A percentile compares a stretch with the other conserved stretches of the same genome.
Conservation (phyloP, 2,888 invertebrate species). For the Drosophila meridiana region DNA sequence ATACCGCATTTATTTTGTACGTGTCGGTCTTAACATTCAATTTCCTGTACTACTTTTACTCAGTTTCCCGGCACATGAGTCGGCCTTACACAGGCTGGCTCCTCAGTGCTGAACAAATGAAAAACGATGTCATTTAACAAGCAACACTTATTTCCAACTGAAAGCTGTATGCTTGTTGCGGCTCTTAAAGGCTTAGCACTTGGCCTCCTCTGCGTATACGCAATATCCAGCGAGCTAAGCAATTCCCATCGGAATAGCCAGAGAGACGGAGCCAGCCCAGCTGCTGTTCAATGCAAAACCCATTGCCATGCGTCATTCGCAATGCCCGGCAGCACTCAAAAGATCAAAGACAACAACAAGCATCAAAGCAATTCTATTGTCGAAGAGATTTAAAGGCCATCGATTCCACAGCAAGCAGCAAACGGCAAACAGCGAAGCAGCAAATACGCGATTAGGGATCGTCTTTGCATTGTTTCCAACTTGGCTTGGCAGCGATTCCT, state of each 20-base stretch:
- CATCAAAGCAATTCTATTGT: slow-evolving; percentile 34
- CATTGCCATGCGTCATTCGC: slow-evolving; percentile 68
- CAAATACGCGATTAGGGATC: slow-evolving; percentile 77
- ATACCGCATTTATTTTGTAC: slow-evolving; percentile 44
- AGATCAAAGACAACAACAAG: slow-evolving; percentile 30
- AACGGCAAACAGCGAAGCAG: slow-evolving; percentile 22
- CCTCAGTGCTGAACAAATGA: slow-evolving; percentile 16
- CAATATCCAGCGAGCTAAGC: slow-evolving; percentile 44
- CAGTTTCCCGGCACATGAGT: slow-evolving; percentile 14
- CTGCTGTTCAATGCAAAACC: slow-evolving; percentile 45
- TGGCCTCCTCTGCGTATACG: slow-evolving; percentile 62
- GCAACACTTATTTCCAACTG: slow-evolving; percentile 27
- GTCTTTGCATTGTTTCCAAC: slow-evolving; percentile 43
- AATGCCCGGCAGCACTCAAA: slow-evolving; percentile 51
- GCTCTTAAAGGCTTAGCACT: slow-evolving; percentile 7
- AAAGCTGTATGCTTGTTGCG: slow-evolving; percentile 22
- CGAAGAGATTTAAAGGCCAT: slow-evolving; percentile 28
- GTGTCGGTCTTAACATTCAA: slow-evolving; percentile 66
- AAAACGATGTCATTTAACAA: slow-evolving; percentile 41
- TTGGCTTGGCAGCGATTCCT: slow-evolving; percentile 25
- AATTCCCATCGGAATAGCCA: slow-evolving; percentile 41
- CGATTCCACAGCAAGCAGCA: slow-evolving; percentile 36
- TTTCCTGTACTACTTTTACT: slow-evolving; percentile 54
- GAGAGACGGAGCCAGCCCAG: slow-evolving; percentile 7
- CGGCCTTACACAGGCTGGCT: slow-evolving; percentile 13